Percentiles rank a stretch among this genome's conserved stretches.
These are phyloP conservation scores for Plestiodon gilberti DNA, from an alignment of 2,113 vertebrate species.

Conservation along the genomic window DNA sequence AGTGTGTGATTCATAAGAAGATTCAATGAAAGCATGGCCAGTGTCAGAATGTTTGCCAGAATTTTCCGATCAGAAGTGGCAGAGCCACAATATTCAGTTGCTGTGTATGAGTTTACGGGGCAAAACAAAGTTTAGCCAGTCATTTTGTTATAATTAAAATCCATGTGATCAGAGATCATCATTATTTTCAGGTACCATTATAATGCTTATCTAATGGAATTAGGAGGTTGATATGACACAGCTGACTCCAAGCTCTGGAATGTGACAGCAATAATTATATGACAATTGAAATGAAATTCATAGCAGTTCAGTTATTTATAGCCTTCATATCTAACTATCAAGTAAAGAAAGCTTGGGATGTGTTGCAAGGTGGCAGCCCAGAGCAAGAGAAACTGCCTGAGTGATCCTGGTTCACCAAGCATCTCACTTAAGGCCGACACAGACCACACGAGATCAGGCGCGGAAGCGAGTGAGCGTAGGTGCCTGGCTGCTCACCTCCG, in stretches of 20 bases:
- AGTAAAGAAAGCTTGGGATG: neutral
- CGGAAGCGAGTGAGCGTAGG: too few relatives aligned
- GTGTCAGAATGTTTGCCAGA: neutral
- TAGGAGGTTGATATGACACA: neutral
- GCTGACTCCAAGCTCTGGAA: neutral
- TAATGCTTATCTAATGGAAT: neutral
- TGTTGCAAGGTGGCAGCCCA: neutral
- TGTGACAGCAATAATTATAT: neutral
- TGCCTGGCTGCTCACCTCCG: too few relatives aligned
- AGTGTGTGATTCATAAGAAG: constrained; percentile 7
- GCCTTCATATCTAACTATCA: neutral
- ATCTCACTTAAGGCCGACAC: too few relatives aligned
- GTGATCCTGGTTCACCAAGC: too few relatives aligned
- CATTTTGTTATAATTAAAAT: neutral
- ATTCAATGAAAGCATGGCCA: neutral
- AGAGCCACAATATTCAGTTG: neutral
- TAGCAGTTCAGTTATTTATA: neutral
- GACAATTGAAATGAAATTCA: neutral
- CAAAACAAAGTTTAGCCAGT: neutral
- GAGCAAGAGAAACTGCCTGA: neutral
- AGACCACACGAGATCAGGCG: too few relatives aligned
- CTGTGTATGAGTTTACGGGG: neutral
- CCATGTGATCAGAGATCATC: neutral
- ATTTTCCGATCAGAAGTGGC: neutral
- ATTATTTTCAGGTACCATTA: neutral